Conservation (phyloP, 2,113 vertebrate species). For the Hypomesus transpacificus region DNA sequence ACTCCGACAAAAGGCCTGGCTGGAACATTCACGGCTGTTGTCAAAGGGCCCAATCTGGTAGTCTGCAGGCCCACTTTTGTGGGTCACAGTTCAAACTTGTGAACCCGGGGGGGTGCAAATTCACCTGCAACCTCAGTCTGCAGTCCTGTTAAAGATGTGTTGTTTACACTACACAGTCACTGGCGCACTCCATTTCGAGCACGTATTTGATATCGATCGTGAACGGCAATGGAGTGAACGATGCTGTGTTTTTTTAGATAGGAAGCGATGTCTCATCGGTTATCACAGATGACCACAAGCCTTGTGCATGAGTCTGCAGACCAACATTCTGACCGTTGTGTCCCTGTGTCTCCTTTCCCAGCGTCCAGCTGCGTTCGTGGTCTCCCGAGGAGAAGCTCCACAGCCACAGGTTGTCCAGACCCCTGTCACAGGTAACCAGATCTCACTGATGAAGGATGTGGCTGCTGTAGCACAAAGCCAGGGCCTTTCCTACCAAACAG, state of each 20-base stretch:
- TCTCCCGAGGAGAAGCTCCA: constrained; percentile 70
- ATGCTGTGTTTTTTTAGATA: no score
- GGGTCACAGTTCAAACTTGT: constrained; percentile 37
- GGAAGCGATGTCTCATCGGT: no score
- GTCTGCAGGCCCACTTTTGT: constrained; percentile 29
- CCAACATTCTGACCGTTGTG: background rate
- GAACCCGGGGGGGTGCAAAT: no score
- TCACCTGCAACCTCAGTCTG: no score
- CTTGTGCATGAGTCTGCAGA: no score
- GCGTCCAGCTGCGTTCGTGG: constrained; percentile 67
- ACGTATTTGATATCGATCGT: no score
- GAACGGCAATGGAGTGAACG: no score
- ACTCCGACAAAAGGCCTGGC: constrained; percentile 60
- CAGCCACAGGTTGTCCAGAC: constrained; percentile 62
- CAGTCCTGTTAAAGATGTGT: no score
- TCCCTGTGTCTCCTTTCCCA: constrained; percentile 35
- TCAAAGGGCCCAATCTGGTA: constrained; percentile 20
- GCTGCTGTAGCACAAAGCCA: background rate
- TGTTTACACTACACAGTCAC: no score
- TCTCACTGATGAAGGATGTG: background rate
- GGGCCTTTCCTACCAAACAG: background rate
- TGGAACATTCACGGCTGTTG: constrained; percentile 56
- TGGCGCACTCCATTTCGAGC: no score
- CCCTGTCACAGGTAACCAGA: constrained; percentile 68
- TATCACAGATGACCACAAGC: background rate